Percentiles rank a stretch among this genome's conserved stretches.
Evolutionary conservation across 2,797 vertebrate genomes (phyloP).

Genomic region (Phrynocephalus forsythii): DNA sequence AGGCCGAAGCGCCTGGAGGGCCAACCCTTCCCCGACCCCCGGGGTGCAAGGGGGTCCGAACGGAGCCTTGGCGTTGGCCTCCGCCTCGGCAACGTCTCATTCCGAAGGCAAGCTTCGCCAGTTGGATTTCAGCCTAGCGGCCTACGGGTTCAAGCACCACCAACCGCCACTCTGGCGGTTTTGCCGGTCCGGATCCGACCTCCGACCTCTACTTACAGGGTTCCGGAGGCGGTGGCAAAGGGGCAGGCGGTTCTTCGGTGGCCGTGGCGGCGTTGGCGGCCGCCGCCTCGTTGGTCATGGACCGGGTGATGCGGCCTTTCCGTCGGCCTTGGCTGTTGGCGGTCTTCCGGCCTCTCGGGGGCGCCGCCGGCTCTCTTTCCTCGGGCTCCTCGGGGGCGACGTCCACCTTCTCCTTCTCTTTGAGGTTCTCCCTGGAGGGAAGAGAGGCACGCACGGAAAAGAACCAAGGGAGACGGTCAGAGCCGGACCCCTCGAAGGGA

Average conservation of each 20-base stretch:
- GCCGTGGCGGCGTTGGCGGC: slow-evolving; percentile 80
- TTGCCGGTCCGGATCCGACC: too few relatives aligned
- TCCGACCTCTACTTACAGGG: slow-evolving; percentile 74
- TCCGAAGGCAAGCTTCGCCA: too few relatives aligned
- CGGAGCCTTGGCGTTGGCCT: too few relatives aligned
- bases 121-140: too few relatives aligned
- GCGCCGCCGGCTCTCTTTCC: slow-evolving; percentile 93
- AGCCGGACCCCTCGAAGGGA: too few relatives aligned
- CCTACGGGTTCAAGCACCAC: too few relatives aligned
- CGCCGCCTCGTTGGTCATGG: slow-evolving; percentile 97
- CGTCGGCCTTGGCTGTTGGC: slow-evolving; percentile 97
- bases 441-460: neutral
- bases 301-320: slow-evolving; percentile 96
- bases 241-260: slow-evolving; percentile 86
- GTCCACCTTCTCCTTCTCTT: slow-evolving; percentile 98
- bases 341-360: slow-evolving; percentile 94
- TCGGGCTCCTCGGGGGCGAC: slow-evolving; percentile 89
- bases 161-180: too few relatives aligned
- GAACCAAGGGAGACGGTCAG: slow-evolving; percentile 12
- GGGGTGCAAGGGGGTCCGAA: too few relatives aligned
- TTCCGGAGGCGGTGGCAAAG: slow-evolving; percentile 84
- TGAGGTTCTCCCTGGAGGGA: slow-evolving; percentile 82
- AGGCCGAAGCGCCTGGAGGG: too few relatives aligned
- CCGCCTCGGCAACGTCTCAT: too few relatives aligned
- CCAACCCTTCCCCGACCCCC: too few relatives aligned